Evolutionary conservation across 1,140 invertebrate species (phyloP).

Genomic region (Aporrectodea caliginosa): DNA sequence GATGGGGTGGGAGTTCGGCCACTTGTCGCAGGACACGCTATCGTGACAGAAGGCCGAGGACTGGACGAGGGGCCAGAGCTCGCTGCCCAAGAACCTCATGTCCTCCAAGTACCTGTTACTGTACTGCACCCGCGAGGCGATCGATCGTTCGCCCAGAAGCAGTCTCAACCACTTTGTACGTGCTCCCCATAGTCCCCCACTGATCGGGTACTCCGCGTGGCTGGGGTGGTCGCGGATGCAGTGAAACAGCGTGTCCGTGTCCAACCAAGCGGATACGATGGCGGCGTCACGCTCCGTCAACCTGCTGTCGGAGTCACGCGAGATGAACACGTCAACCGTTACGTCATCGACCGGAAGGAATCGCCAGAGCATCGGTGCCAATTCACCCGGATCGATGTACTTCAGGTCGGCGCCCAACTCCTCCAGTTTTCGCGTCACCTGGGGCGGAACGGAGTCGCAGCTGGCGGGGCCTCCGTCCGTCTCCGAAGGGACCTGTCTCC

Average conservation of each 20-base stretch:
- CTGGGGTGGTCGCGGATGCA: conserved; percentile 28
- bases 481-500: not conserved
- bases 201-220: conserved; percentile 18
- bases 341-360: conserved; percentile 24
- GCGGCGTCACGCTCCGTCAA: conserved; percentile 18
- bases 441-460: conserved; percentile 1
- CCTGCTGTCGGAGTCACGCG: conserved; percentile 18
- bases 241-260: conserved; percentile 3
- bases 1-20: conserved; percentile 29
- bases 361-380: conserved; percentile 23
- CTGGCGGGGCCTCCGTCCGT: not conserved
- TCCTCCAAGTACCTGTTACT: conserved; percentile 19
- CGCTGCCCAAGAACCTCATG: conserved; percentile 27
- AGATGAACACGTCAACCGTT: conserved; percentile 20
- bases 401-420: conserved; percentile 10
- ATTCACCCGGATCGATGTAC: not conserved
- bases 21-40: conserved; percentile 32
- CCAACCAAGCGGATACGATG: conserved; percentile 7
- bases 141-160: not conserved
- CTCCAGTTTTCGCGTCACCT: not conserved
- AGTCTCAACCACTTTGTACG: conserved; percentile 6
- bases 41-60: conserved; percentile 29
- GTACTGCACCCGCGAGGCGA: conserved; percentile 14
- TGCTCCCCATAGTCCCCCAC: conserved; percentile 27
- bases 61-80: conserved; percentile 30